Conservation (phyloP, 1,140 invertebrate genomes). For the Megalonaias nervosa region DNA sequence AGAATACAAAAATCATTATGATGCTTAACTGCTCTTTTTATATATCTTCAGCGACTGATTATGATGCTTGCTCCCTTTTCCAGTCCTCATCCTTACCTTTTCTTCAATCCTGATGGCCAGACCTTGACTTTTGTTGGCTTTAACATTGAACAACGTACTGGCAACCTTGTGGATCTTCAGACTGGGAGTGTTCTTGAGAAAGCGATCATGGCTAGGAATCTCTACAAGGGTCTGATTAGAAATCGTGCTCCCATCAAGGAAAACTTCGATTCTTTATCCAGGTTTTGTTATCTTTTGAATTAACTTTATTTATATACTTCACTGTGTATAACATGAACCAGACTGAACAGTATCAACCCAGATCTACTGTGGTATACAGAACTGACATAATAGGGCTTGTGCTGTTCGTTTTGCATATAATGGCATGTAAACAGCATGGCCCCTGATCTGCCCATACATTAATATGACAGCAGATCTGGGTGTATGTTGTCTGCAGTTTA, state of each 20-base stretch:
- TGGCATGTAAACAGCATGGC: too few relatives aligned
- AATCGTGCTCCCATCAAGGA: slow-evolving; percentile 40
- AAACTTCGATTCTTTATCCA: slow-evolving; percentile 44
- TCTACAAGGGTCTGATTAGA: slow-evolving; percentile 30
- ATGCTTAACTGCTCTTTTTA: too few relatives aligned
- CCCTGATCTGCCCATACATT: too few relatives aligned
- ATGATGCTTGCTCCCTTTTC: neutral
- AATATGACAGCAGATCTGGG: too few relatives aligned
- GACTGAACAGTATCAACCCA: too few relatives aligned
- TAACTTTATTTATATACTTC: too few relatives aligned
- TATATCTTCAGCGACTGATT: neutral
- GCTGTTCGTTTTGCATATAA: too few relatives aligned
- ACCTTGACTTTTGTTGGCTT: slow-evolving; percentile 53
- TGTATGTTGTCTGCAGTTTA: too few relatives aligned
- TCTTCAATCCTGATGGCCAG: slow-evolving; percentile 52
- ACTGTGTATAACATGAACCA: too few relatives aligned
- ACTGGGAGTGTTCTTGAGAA: slow-evolving; percentile 29
- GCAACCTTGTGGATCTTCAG: slow-evolving; percentile 38
- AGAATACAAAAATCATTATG: too few relatives aligned
- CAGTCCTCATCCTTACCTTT: slow-evolving; percentile 54
- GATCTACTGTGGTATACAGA: too few relatives aligned
- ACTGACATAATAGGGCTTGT: too few relatives aligned
- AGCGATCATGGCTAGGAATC: slow-evolving; percentile 16
- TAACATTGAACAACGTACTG: slow-evolving; percentile 30
- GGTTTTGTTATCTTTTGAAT: slow-evolving; percentile 17